phyloP scores from a whole-genome alignment of 2,888 invertebrate genomes.

The Idaea straminata region DNA sequence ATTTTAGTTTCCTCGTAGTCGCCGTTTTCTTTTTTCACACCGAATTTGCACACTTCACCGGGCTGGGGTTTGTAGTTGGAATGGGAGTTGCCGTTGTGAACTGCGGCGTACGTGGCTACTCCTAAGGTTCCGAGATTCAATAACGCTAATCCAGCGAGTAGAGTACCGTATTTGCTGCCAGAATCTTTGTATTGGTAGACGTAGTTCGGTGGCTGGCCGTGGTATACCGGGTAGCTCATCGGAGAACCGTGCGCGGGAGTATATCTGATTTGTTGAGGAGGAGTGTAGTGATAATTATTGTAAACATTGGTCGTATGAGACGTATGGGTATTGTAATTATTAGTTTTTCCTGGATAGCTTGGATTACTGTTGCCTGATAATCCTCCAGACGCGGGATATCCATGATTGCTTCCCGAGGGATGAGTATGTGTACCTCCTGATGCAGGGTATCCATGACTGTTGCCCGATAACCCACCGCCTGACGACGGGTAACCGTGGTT shows the following conservation, averaged over 20 bases:
- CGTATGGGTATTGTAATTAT: conserved; percentile 23
- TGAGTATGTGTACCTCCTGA: conserved; percentile 32
- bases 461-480: conserved; percentile 19
- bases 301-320: conserved; percentile 49
- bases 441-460: conserved; percentile 34
- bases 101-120: conserved; percentile 46
- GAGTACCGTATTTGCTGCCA: conserved; percentile 67
- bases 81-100: conserved; percentile 29
- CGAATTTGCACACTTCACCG: conserved; percentile 68
- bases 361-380: conserved; percentile 26
- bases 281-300: conserved; percentile 62
- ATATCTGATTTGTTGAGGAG: conserved; percentile 64
- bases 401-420: conserved; percentile 29
- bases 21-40: conserved; percentile 62
- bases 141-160: conserved; percentile 63
- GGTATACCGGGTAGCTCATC: conserved; percentile 61
- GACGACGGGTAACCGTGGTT: conserved; percentile 35
- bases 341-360: conserved; percentile 23
- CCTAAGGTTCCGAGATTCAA: conserved; percentile 66
- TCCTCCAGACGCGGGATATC: conserved; percentile 29
- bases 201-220: conserved; percentile 59
- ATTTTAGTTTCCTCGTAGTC: conserved; percentile 70
- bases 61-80: conserved; percentile 49
- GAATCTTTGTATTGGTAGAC: conserved; percentile 68
- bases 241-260: conserved; percentile 50